These are phyloP conservation scores for Diabrotica balteata DNA, from an alignment of 2,888 invertebrate genomes.

Conservation along the genomic window DNA sequence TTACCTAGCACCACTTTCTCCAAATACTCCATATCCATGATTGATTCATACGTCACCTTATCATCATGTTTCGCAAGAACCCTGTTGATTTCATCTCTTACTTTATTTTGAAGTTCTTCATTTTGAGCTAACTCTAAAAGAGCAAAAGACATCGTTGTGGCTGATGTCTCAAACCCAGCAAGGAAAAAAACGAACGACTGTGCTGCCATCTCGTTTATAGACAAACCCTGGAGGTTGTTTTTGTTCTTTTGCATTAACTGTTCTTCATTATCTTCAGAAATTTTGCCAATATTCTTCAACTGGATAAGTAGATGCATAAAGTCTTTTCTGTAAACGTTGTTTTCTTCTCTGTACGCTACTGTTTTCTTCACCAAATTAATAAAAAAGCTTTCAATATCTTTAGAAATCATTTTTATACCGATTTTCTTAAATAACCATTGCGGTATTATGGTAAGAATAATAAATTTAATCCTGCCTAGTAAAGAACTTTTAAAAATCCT, in stretches of 20 bases:
- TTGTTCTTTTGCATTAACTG: slow-evolving; percentile 16
- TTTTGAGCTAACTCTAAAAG: slow-evolving; percentile 40
- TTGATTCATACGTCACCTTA: slow-evolving; percentile 39
- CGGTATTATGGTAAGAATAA: background rate
- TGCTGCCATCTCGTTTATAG: slow-evolving; percentile 38
- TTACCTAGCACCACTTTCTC: slow-evolving; percentile 41
- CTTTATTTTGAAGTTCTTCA: slow-evolving; percentile 40
- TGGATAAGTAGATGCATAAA: slow-evolving; percentile 62
- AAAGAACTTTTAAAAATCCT: slow-evolving; percentile 29
- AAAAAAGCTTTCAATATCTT: slow-evolving; percentile 35
- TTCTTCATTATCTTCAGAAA: slow-evolving; percentile 37
- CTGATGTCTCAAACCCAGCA: slow-evolving; percentile 46
- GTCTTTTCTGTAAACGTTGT: slow-evolving; percentile 58
- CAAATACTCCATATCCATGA: slow-evolving; percentile 41
- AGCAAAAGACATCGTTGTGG: slow-evolving; percentile 44
- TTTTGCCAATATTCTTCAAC: slow-evolving; percentile 52
- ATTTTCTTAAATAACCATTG: slow-evolving; percentile 2
- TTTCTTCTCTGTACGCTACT: slow-evolving; percentile 47
- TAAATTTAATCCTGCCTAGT: background rate
- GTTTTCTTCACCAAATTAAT: slow-evolving; percentile 54
- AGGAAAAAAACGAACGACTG: slow-evolving; percentile 43
- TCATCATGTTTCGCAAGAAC: slow-evolving; percentile 33
- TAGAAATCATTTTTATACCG: slow-evolving; percentile 10
- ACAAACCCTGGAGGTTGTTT: slow-evolving; percentile 7
- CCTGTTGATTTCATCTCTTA: slow-evolving; percentile 36